Conservation (phyloP, 2,888 invertebrate genomes). For the Flexamia atlantica region DNA sequence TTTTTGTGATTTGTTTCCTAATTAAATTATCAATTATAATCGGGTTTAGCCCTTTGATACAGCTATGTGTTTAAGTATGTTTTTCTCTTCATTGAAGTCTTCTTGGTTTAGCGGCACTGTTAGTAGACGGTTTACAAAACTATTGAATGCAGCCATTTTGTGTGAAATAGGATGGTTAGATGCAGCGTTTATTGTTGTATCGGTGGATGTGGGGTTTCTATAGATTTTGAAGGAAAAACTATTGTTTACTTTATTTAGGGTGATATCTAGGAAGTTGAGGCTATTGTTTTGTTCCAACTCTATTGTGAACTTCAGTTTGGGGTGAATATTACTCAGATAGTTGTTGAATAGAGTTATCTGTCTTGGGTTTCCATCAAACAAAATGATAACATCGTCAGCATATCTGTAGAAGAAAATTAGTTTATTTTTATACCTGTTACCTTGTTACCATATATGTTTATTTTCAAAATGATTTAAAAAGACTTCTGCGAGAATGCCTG, state of each 20-base stretch:
- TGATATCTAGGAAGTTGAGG: slow-evolving; percentile 20
- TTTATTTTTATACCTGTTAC: background rate
- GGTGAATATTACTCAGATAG: background rate
- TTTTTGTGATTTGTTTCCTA: background rate
- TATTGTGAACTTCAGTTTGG: background rate
- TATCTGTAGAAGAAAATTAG: slow-evolving; percentile 4
- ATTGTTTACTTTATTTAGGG: background rate
- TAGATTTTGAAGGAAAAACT: background rate
- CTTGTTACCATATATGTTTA: background rate
- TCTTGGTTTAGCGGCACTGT: background rate
- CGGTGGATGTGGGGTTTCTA: slow-evolving; percentile 6
- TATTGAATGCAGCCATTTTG: slow-evolving; percentile 16
- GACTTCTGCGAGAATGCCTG: slow-evolving; percentile 22
- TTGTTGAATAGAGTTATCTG: background rate
- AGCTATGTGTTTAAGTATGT: background rate
- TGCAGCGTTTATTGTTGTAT: background rate
- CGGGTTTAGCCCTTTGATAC: background rate
- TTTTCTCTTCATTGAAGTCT: background rate
- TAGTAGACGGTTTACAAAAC: background rate
- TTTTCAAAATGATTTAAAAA: slow-evolving; percentile 12
- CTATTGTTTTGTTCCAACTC: slow-evolving; percentile 20
- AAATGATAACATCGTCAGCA: background rate
- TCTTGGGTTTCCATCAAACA: slow-evolving; percentile 2
- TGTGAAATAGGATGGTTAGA: background rate
- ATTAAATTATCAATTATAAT: background rate